Conservation (phyloP, 2,113 vertebrate species). For the Phrynosoma platyrhinos region DNA sequence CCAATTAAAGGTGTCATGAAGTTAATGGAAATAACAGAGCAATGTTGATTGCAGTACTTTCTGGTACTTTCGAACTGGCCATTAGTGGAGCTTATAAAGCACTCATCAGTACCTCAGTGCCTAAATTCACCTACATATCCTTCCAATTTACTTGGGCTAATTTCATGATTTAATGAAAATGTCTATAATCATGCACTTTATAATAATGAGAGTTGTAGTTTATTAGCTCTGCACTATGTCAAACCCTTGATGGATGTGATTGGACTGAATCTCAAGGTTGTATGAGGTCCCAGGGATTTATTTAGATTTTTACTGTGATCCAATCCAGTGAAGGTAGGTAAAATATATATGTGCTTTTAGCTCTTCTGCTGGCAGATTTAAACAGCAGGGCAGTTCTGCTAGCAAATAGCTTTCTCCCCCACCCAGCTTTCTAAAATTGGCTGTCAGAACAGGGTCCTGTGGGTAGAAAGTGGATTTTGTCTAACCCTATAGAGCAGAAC, state of each 20-base stretch:
- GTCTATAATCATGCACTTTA: constrained; percentile 25
- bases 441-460: neutral
- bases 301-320: neutral
- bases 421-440: neutral
- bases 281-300: neutral
- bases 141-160: constrained; percentile 27
- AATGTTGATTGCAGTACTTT: constrained; percentile 26
- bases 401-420: too few species aligned
- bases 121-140: neutral
- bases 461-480: too few species aligned
- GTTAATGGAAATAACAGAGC: constrained; percentile 28
- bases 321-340: neutral
- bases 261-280: neutral
- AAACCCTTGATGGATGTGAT: neutral
- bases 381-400: too few species aligned
- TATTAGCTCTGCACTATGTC: constrained; percentile 26
- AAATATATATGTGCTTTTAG: neutral
- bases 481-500: too few species aligned
- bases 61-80: neutral
- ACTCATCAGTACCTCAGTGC: neutral
- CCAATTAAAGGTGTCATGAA: constrained; percentile 25
- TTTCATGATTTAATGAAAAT: constrained; percentile 33
- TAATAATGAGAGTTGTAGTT: constrained; percentile 2
- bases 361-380: too few species aligned
- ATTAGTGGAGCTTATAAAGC: neutral